These are phyloP conservation scores for Oscheius myriophilus DNA, from an alignment of 2,888 invertebrate genomes.

Conservation along the genomic window DNA sequence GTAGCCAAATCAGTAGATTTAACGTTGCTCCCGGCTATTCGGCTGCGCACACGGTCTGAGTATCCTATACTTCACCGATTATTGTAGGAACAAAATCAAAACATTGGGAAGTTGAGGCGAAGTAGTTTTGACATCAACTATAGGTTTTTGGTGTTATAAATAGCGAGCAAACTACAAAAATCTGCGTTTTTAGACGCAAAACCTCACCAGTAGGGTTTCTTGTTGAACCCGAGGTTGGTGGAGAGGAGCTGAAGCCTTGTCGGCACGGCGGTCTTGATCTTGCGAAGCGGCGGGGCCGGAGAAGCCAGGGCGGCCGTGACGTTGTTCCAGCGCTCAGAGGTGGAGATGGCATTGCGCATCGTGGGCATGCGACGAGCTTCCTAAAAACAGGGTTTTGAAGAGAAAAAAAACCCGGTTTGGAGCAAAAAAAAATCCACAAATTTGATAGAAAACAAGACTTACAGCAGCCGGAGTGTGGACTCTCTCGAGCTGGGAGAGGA, in stretches of 20 bases:
- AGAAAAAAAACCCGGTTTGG: too few relatives aligned
- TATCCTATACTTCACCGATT: too few relatives aligned
- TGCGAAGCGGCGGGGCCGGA: slow-evolving; percentile 21
- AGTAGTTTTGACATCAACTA: too few relatives aligned
- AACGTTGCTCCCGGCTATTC: too few relatives aligned
- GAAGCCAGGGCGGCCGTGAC: slow-evolving; percentile 11
- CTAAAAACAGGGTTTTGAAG: slow-evolving; percentile 10
- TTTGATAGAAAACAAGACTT: slow-evolving; percentile 5
- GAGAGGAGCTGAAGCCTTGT: slow-evolving; percentile 29
- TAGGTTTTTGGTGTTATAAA: too few relatives aligned
- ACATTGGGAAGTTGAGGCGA: too few relatives aligned
- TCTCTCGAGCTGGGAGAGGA: slow-evolving; percentile 24
- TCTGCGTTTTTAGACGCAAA: too few relatives aligned
- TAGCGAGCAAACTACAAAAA: too few relatives aligned
- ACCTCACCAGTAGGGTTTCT: slow-evolving; percentile 28
- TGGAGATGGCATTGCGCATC: slow-evolving; percentile 4
- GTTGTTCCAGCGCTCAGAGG: slow-evolving; percentile 23
- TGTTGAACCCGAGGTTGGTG: slow-evolving; percentile 24
- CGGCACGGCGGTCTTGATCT: slow-evolving; percentile 15
- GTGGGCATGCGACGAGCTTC: slow-evolving; percentile 21
- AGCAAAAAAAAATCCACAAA: too few relatives aligned
- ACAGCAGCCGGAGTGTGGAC: slow-evolving; percentile 30
- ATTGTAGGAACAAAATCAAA: too few relatives aligned
- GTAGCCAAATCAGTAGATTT: too few relatives aligned
- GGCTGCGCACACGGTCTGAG: too few relatives aligned